Conservation (phyloP, 2,888 invertebrate species). For the Parnassius apollo region DNA sequence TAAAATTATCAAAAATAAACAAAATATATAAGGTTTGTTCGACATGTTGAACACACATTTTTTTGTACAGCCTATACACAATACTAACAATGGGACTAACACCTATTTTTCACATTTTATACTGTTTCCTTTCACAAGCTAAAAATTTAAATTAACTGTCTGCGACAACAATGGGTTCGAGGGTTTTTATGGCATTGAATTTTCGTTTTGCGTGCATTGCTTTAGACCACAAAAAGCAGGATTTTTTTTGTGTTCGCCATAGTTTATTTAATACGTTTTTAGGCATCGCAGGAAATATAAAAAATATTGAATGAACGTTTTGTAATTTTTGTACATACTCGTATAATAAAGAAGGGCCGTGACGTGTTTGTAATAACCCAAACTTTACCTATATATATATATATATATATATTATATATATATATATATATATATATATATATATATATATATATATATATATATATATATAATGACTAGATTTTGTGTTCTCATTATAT, state of each 20-base stretch:
- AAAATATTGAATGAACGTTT: too few species aligned
- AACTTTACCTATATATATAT: too few species aligned
- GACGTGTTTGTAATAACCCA: too few species aligned
- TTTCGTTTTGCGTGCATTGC: conserved; percentile 15
- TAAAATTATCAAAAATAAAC: too few species aligned
- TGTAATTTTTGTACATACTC: too few species aligned
- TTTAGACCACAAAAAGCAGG: conserved; percentile 13
- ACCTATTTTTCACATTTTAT: conserved; percentile 68
- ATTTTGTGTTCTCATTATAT: too few species aligned
- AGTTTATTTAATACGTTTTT: conserved; percentile 20
- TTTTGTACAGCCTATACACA: conserved; percentile 43
- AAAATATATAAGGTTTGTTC: background rate
- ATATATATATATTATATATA: too few species aligned
- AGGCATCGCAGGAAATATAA: background rate
- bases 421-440: too few species aligned
- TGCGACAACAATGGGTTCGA: conserved; percentile 68
- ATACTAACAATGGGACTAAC: conserved; percentile 72
- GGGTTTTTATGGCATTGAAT: conserved; percentile 27
- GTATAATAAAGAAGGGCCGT: too few species aligned
- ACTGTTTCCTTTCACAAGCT: conserved; percentile 75
- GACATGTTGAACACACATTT: background rate
- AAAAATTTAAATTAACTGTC: conserved; percentile 80
- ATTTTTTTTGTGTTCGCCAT: conserved; percentile 12
- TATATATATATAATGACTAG: too few species aligned
- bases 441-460: too few species aligned